Base-by-base conservation (phyloP, 1,140 invertebrate genomes). In the Gerris buenoi region DNA sequence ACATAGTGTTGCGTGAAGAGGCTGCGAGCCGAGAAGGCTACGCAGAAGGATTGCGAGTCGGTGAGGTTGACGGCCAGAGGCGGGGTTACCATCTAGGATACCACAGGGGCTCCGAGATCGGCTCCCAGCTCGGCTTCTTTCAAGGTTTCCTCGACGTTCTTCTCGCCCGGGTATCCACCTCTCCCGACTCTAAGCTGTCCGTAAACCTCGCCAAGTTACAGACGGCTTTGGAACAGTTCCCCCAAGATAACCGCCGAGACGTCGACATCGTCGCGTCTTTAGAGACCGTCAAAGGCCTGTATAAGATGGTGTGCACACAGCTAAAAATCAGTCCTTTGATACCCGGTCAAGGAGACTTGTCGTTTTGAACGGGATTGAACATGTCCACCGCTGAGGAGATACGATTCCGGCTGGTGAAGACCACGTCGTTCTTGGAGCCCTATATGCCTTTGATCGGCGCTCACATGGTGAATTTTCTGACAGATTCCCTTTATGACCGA, bases 391-490 rank as follows among this genome's bases (percentile, higher is more conserved):
- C n/a, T n/a, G n/a, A n/a, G n/a, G n/a, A n/a, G n/a, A n/a, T n/a
- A n/a, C n/a, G n/a, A n/a, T n/a, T n/a, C n/a, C n/a, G n/a, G n/a
- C n/a, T n/a, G n/a, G 68, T 77, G 85, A 75, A 77, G 46, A 74
- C 84, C 1, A 73, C 83, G 14, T 70, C 71, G 23, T 87, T 84
- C 75, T 73, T 90, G 13, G 74, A 81, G 62, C 79, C 82, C 0
- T 77, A 84, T 70, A 72, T 85, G 68, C 77, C 81, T 1, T 77
- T 91, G 59, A 81, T 84, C 1, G 86, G 90, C 75, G 87, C 86
- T 72, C 90, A 92, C 75, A 85, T 90, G 79, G 88, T 90, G 2
- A 85, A 90, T 71, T 91, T 87, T 77, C 81, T 90, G n/a, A 88
- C 82, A 0, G 76, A 86, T n/a, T 75, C 84, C 28, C 81, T 86